Evolutionary conservation across 2,113 vertebrate species (phyloP).

Genomic region (Centrocercus urophasianus): DNA sequence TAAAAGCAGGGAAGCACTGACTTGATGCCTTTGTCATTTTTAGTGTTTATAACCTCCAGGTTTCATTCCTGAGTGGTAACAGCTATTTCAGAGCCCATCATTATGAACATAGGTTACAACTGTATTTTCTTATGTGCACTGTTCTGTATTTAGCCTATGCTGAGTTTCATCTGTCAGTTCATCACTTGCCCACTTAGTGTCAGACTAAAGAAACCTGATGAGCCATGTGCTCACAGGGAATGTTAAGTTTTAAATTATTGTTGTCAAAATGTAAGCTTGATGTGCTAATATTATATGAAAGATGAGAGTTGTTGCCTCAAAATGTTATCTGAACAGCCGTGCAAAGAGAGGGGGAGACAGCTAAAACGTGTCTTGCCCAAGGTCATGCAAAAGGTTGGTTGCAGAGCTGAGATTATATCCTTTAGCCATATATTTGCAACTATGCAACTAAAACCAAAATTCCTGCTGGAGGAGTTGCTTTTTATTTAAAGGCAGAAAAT

Average conservation of each 20-base stretch:
- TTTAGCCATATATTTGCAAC: not conserved
- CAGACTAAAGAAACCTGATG: not conserved
- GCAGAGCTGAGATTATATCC: not conserved
- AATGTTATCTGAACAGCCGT: not conserved
- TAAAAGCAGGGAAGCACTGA: not conserved
- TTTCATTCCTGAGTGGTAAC: not conserved
- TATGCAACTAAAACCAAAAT: not conserved
- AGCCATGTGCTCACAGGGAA: not conserved
- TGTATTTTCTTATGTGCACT: not conserved
- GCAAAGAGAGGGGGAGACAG: not conserved
- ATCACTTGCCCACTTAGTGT: accelerated
- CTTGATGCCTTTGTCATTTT: not conserved
- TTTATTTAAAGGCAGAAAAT: not conserved
- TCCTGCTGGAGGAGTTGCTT: not conserved
- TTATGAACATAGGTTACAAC: not conserved
- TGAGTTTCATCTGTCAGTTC: not conserved
- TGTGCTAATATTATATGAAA: not conserved
- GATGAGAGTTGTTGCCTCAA: not conserved
- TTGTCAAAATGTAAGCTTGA: not conserved
- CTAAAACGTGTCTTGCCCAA: not conserved
- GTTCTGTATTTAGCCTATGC: not conserved
- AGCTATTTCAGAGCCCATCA: not conserved
- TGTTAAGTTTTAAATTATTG: accelerated
- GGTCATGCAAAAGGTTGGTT: not conserved
- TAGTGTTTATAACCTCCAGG: not conserved